phyloP scores from a whole-genome alignment of 92 coral and sea anemone species.

The Actinostola sp. region DNA sequence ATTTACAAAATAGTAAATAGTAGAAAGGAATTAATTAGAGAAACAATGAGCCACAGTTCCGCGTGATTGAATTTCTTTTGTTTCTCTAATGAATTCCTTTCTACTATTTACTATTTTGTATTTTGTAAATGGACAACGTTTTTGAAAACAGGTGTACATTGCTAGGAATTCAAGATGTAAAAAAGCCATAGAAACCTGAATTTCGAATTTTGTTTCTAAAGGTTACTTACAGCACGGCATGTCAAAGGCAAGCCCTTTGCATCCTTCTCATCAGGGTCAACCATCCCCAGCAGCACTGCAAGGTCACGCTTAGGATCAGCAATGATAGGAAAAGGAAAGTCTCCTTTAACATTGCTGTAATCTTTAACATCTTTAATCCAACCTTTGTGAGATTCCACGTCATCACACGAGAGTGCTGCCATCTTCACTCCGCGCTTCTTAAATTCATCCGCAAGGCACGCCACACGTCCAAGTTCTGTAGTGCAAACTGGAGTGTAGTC shows the following conservation, averaged over 20 bases:
- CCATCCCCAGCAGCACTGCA: conserved; percentile 92
- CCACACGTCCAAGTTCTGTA: conserved; percentile 92
- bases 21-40: too few species aligned
- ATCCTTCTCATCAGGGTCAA: conserved; percentile 95
- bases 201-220: neutral
- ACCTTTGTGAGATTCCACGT: conserved; percentile 85
- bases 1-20: too few species aligned
- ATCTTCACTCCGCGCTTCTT: conserved; percentile 82
- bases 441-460: conserved; percentile 62
- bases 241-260: conserved; percentile 86
- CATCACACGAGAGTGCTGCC: conserved; percentile 88
- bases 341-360: conserved; percentile 21
- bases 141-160: too few species aligned
- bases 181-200: too few species aligned
- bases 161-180: neutral
- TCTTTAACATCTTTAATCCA: conserved; percentile 85
- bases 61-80: too few species aligned
- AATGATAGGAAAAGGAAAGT: conserved; percentile 82
- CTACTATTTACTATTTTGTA: too few species aligned
- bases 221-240: conserved; percentile 92
- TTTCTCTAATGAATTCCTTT: too few species aligned
- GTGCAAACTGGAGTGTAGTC: conserved; percentile 99
- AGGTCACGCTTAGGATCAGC: conserved; percentile 89
- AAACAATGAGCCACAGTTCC: too few species aligned
- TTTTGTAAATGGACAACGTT: too few species aligned